phyloP scores from a whole-genome alignment of 2,113 vertebrate genomes.

The Egretta garzetta region DNA sequence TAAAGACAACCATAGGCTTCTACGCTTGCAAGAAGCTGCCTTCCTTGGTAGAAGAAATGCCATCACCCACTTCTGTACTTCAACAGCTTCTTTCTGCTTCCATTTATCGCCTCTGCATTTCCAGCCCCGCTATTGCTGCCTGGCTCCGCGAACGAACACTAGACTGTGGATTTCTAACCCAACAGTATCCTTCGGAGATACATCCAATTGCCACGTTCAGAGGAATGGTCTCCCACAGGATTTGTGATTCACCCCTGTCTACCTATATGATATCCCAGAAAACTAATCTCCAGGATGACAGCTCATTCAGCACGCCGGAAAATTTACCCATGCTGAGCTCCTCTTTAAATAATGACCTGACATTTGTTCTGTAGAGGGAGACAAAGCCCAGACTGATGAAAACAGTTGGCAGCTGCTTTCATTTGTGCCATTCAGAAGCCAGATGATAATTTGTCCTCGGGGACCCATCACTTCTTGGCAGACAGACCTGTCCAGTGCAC shows the following conservation, averaged over 20 bases:
- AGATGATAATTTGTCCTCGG: conserved; percentile 17
- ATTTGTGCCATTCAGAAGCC: conserved; percentile 52
- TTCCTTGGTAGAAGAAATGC: background rate
- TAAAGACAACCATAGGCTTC: background rate
- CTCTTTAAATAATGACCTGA: conserved; percentile 61
- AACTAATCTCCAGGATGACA: conserved; percentile 21
- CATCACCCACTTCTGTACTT: accelerated
- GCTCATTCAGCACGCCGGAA: conserved; percentile 27
- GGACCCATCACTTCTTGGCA: conserved; percentile 48
- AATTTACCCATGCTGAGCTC: conserved; percentile 2
- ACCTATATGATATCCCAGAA: background rate
- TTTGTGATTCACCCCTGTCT: background rate
- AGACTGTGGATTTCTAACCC: background rate
- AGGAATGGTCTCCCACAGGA: background rate
- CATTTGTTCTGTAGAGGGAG: conserved; percentile 70
- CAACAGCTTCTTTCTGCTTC: background rate
- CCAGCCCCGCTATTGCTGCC: background rate
- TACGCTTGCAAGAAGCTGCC: background rate
- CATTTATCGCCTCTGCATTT: background rate
- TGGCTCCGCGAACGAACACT: accelerated
- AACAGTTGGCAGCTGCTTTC: conserved; percentile 60
- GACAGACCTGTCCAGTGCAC: conserved; percentile 18
- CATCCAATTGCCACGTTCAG: background rate
- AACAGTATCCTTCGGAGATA: background rate
- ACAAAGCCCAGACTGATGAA: conserved; percentile 64